Evolutionary conservation across 2,797 vertebrate genomes (phyloP), one percentile per base, ranked within the genome.

Genomic region (Eupleurogrammus muticus): DNA sequence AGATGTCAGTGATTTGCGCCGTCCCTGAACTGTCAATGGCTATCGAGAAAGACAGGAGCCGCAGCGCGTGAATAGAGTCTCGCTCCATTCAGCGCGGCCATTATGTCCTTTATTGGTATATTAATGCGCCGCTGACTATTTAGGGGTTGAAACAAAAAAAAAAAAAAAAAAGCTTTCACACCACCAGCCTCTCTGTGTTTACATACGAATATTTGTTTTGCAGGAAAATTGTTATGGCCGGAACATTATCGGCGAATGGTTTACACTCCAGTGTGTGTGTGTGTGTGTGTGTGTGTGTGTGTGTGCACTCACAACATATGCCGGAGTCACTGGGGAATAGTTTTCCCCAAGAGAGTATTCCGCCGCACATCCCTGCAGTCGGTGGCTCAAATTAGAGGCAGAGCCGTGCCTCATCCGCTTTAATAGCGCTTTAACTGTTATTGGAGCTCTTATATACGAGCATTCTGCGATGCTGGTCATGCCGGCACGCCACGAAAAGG

Each of bases 361-460:
- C 92, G 92, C 91, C 92, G 92, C 94, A 92, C 95, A 92, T 95
- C 92, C 93, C 90, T 94, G 90, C 90, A 95, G 95, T 95, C 94
- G 92, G 95, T 90, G 93, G 93, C 94, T 95, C 95, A 96, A 96
- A 97, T 96, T 96, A 96, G 86, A 70, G 95, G 95, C 93, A 89
- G 92, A 92, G 93, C 92, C 80, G 89, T 75, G 87, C 69, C 85
- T 92, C 92, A 88, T 92, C 94, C 91, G 89, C 92, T 94, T 94
- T 95, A 96, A 96, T 96, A 95, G 93, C 92, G 91, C 95, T 93
- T 95, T 93, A 95, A 90, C 93, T 93, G 94, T 95, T 96, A 93
- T 87, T 83, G 91, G 92, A 94, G 94, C 94, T 94, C 94, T 95
- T 94, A 93, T 94, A 93, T 92, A 94, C 73, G 84, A 91, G 83